Evolutionary conservation across 1,140 invertebrate genomes (phyloP).

Genomic region (Kradibia gibbosae): DNA sequence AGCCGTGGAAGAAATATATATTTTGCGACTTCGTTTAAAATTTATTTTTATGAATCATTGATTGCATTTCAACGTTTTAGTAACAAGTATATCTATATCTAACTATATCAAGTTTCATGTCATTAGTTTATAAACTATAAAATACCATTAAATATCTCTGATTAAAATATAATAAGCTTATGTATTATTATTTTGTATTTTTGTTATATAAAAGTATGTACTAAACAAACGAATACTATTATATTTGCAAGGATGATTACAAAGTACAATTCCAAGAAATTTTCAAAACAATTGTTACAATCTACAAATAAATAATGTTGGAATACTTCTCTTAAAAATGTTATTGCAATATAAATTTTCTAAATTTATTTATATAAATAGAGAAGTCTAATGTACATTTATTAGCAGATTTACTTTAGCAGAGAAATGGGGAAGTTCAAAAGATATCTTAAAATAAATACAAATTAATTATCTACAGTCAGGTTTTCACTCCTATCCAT

Average conservation of each 20-base stretch:
- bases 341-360: not conserved
- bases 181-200: too few relatives aligned
- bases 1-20: not conserved
- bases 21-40: not conserved
- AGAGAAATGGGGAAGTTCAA: not conserved
- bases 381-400: constrained; percentile 1
- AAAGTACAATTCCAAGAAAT: not conserved
- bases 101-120: not conserved
- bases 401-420: not conserved
- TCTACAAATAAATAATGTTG: not conserved
- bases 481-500: not conserved
- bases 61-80: not conserved
- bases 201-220: too few relatives aligned
- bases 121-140: not conserved
- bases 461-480: not conserved
- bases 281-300: not conserved
- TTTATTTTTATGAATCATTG: not conserved
- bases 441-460: not conserved
- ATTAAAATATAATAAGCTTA: not conserved
- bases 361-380: not conserved
- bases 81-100: not conserved
- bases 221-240: constrained; percentile 21
- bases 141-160: not conserved
- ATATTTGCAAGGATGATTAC: not conserved
- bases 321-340: not conserved